These are phyloP conservation scores for Lysandra bellargus DNA, from an alignment of 2,888 invertebrate species.

Conservation along the genomic window DNA sequence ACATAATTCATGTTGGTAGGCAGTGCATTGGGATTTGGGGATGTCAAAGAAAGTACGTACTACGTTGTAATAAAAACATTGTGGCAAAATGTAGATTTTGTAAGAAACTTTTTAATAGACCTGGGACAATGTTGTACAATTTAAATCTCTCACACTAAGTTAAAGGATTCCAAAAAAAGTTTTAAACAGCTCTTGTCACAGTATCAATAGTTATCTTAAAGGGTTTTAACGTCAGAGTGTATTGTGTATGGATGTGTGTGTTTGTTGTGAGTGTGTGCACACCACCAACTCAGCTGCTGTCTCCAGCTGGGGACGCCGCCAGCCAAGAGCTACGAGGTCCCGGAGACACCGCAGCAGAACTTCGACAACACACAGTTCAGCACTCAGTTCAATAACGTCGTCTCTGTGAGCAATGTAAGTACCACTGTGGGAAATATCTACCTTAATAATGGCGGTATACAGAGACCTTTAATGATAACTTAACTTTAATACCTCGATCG, in stretches of 20 bases:
- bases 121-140: neutral
- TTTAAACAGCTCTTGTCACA: neutral
- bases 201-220: neutral
- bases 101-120: too few species aligned
- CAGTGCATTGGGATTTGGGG: neutral
- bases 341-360: slow-evolving; percentile 22
- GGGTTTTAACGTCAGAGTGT: neutral
- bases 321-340: slow-evolving; percentile 34
- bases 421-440: neutral
- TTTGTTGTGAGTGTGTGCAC: slow-evolving; percentile 53
- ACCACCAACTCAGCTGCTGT: slow-evolving; percentile 58
- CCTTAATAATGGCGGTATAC: too few species aligned
- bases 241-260: slow-evolving; percentile 42
- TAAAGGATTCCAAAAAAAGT: neutral
- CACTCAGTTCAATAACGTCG: slow-evolving; percentile 35
- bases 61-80: too few species aligned
- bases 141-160: neutral
- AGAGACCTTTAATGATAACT: too few species aligned
- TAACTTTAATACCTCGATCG: too few species aligned
- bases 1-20: too few species aligned
- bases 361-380: slow-evolving; percentile 37
- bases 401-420: slow-evolving; percentile 34
- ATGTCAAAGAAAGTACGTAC: neutral
- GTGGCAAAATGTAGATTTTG: too few species aligned
- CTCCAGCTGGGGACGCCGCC: slow-evolving; percentile 53